Conservation (phyloP, 1,140 invertebrate genomes). For the Leptestheria dahalacensis region DNA sequence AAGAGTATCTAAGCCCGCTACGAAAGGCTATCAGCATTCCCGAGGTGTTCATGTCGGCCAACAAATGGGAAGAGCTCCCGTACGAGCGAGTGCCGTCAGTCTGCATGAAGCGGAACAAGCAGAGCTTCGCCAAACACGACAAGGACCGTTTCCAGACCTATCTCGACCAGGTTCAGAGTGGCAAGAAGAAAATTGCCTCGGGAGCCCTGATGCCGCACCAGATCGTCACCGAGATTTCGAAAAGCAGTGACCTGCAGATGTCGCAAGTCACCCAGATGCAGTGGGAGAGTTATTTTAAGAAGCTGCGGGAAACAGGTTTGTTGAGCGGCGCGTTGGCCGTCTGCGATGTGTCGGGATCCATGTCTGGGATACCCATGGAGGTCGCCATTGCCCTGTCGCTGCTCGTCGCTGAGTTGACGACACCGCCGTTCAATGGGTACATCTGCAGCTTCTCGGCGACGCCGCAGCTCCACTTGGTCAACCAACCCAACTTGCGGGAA, state of each 20-base stretch:
- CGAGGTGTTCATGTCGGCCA: constrained; percentile 16
- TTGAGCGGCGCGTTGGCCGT: constrained; percentile 16
- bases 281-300: constrained; percentile 17
- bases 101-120: constrained; percentile 19
- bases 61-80: constrained; percentile 16
- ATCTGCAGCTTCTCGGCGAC: constrained; percentile 16
- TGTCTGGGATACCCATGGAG: constrained; percentile 17
- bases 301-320: constrained; percentile 15
- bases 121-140: constrained; percentile 17
- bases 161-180: constrained; percentile 2
- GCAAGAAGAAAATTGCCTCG: constrained; percentile 15
- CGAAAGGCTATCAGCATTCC: constrained; percentile 14
- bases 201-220: constrained; percentile 19
- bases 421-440: constrained; percentile 16
- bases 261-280: constrained; percentile 16
- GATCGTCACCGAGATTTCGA: constrained; percentile 13
- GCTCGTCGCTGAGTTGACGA: constrained; percentile 15
- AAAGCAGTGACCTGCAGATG: neutral
- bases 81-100: constrained; percentile 18
- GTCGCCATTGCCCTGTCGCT: constrained; percentile 18
- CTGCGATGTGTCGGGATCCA: constrained; percentile 19
- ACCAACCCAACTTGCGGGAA: constrained; percentile 3
- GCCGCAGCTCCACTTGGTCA: constrained; percentile 12
- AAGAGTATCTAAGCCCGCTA: constrained; percentile 17
- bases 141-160: constrained; percentile 12